Evolutionary conservation across 2,113 vertebrate species (phyloP).

Genomic region (Brachyhypopomus occidentalis): DNA sequence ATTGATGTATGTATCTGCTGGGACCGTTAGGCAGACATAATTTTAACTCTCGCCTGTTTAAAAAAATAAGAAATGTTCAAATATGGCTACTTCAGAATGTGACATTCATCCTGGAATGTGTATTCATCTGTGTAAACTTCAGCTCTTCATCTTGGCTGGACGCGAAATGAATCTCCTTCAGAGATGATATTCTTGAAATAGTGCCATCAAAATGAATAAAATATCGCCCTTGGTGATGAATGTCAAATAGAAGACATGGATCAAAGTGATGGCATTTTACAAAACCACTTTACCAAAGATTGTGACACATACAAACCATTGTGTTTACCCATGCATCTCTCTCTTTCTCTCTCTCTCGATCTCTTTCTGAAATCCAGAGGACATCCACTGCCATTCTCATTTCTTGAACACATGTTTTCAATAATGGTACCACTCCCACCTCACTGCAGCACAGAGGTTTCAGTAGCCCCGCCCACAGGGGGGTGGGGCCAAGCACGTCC

Average conservation of each 20-base stretch:
- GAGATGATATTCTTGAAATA: conserved; percentile 16
- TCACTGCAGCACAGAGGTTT: not conserved
- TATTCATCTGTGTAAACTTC: not conserved
- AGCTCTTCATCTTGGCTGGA: not conserved
- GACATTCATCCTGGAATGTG: conserved; percentile 3
- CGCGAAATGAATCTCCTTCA: not conserved
- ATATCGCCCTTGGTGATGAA: not conserved
- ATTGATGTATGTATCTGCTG: too few species aligned
- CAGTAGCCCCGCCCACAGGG: too few species aligned
- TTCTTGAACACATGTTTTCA: not conserved
- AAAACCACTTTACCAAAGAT: not conserved
- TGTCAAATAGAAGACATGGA: not conserved
- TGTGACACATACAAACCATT: conserved; percentile 5
- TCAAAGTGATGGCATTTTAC: not conserved
- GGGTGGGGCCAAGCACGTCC: not conserved
- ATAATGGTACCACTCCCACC: not conserved
- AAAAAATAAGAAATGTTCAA: not conserved
- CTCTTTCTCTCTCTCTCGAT: not conserved
- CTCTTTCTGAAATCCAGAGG: not conserved
- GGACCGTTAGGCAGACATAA: too few species aligned
- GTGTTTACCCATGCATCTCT: not conserved
- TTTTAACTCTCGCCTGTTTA: not conserved
- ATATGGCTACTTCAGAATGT: not conserved
- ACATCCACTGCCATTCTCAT: not conserved
- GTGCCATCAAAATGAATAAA: not conserved